Percentiles rank a stretch among this genome's conserved stretches.
These are phyloP conservation scores for Holocentrus rufus DNA, from an alignment of 2,797 vertebrate genomes.

Conservation along the genomic window DNA sequence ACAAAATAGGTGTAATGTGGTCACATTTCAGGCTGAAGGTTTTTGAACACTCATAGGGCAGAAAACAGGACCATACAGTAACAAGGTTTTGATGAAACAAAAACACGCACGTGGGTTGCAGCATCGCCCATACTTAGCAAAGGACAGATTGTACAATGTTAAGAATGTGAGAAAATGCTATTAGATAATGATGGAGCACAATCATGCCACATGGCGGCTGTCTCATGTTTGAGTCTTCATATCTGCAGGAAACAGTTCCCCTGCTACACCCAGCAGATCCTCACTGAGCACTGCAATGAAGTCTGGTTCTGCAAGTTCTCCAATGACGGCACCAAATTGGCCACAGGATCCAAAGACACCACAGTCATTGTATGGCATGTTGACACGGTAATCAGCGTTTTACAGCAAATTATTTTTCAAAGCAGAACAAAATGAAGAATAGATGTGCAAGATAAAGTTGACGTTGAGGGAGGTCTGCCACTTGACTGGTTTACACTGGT, in stretches of 20 bases:
- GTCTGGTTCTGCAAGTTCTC: conserved; percentile 99
- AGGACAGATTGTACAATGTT: no score
- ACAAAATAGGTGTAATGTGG: no score
- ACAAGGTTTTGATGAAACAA: no score
- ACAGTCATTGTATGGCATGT: conserved; percentile 98
- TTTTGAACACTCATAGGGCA: no score
- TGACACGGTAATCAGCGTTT: conserved; percentile 85
- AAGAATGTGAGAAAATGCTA: no score
- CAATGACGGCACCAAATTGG: conserved; percentile 96
- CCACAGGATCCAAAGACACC: conserved; percentile 97
- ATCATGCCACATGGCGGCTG: no score
- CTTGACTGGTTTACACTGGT: background rate
- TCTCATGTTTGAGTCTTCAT: conserved; percentile 11
- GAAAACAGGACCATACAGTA: no score
- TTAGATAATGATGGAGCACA: no score
- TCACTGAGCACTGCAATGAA: conserved; percentile 98
- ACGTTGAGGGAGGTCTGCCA: background rate
- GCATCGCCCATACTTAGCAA: no score
- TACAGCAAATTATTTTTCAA: background rate
- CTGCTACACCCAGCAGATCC: conserved; percentile 96
- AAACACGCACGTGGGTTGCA: no score
- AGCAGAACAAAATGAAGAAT: background rate
- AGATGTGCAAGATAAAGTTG: background rate
- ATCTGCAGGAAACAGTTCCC: conserved; percentile 94
- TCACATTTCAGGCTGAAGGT: no score